A percentile compares a stretch with the other conserved stretches of the same genome.
phyloP scores from a whole-genome alignment of 2,113 vertebrate genomes.

The Hucho hucho region DNA sequence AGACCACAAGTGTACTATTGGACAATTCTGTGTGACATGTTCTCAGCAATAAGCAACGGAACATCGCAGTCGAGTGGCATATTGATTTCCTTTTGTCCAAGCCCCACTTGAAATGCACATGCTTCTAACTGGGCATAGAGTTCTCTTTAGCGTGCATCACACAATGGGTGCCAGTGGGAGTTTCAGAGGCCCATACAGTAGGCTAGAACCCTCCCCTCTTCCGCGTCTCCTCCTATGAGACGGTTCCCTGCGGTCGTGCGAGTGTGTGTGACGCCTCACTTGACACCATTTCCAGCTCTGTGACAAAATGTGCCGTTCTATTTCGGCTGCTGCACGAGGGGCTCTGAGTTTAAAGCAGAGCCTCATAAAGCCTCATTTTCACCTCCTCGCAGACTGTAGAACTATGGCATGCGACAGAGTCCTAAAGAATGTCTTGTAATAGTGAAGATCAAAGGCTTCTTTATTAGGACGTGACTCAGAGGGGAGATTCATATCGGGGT shows the following conservation, averaged over 20 bases:
- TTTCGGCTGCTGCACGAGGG: constrained; percentile 15
- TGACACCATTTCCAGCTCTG: constrained; percentile 31
- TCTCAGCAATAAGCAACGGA: not conserved
- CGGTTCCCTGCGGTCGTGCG: constrained; percentile 15
- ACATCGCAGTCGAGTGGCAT: not conserved
- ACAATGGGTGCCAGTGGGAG: not conserved
- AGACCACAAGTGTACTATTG: not conserved
- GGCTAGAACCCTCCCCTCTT: constrained; percentile 1
- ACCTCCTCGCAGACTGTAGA: not conserved
- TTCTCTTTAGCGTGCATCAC: not conserved
- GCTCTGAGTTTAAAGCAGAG: not conserved
- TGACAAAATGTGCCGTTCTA: constrained; percentile 27
- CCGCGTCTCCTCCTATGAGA: not conserved
- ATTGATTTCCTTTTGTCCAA: not conserved
- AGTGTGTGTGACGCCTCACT: constrained; percentile 11
- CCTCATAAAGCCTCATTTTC: not conserved
- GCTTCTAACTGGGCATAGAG: too few species aligned
- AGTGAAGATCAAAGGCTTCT: not conserved
- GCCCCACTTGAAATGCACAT: not conserved
- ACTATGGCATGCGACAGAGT: not conserved
- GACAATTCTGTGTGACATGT: not conserved
- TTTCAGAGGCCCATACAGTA: not conserved
- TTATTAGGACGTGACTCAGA: not conserved
- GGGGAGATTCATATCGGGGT: not conserved
- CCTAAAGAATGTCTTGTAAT: not conserved